Percentiles rank a stretch among this genome's conserved stretches.
Conservation (phyloP, 1,140 invertebrate species). For the Drosophila littoralis region DNA sequence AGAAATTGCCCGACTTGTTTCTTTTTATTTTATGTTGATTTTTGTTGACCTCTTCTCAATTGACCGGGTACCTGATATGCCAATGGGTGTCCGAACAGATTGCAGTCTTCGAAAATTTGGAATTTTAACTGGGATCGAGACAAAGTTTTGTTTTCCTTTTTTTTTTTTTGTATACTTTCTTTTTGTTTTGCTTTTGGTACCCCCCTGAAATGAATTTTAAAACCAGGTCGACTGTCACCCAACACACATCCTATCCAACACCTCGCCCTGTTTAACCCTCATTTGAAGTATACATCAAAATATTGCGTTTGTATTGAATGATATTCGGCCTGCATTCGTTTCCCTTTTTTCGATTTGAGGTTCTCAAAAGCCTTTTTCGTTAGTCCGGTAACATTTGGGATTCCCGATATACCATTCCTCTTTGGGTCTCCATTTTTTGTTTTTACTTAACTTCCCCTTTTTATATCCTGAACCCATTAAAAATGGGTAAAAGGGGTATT, state of each 20-base stretch:
- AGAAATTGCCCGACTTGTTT: not conserved
- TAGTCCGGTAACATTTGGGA: too few species aligned
- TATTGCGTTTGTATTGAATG: not conserved
- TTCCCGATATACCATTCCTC: too few species aligned
- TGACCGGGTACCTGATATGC: not conserved
- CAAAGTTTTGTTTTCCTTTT: slow-evolving; percentile 10
- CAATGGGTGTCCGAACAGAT: slow-evolving; percentile 16
- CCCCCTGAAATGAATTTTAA: slow-evolving; percentile 35
- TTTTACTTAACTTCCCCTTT: not conserved
- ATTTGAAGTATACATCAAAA: not conserved
- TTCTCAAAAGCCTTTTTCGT: too few species aligned
- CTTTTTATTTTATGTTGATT: not conserved
- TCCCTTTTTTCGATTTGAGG: too few species aligned
- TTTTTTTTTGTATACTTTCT: not conserved
- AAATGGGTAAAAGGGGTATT: too few species aligned
- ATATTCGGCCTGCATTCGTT: too few species aligned
- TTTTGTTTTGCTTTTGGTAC: slow-evolving; percentile 14
- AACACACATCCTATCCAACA: not conserved
- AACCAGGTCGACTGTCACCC: not conserved
- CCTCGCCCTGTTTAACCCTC: too few species aligned
- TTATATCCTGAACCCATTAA: too few species aligned
- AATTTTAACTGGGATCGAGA: slow-evolving; percentile 36
- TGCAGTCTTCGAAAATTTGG: slow-evolving; percentile 22
- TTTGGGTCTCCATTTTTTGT: not conserved
- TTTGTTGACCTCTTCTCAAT: not conserved